Evolutionary conservation across 2,888 invertebrate genomes (phyloP), one percentile per base, ranked within the genome.

Genomic region (Exephanes ischioxanthus): DNA sequence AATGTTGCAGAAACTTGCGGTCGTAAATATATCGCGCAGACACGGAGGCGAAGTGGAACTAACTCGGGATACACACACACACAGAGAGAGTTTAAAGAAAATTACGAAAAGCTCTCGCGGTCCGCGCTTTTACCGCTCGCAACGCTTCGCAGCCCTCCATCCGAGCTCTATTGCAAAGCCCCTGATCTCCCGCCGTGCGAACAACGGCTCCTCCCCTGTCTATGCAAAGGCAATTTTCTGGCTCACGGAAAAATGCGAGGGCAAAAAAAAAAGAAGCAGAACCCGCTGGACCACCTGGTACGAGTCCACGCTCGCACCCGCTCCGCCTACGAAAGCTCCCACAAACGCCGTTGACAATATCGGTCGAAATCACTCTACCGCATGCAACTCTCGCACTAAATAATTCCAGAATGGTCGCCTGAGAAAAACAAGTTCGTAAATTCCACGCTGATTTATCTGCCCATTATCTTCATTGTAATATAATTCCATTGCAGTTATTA

Each of bases 191-290:
- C 45, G 61, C 58, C n/a, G 61, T 7, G 22, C 45, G 72, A 79
- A 58, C 70, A 68, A 78, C 55, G 37, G 53, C 77, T 58, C 67
- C 71, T 80, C 83, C 86, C 63, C 80, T 83, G 83, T 87, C 86
- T 89, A 88, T 87, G 87, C 87, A 86, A 87, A 89, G 82, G 86
- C 84, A 87, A 89, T 89, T 88, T 89, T 87, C 86, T 67, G 84
- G 83, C 80, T 85, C 83, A 70, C 61, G 80, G 83, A 87, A 88
- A 87, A 87, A 85, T 85, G 81, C 77, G 72, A 83, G 77, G 73
- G 33, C 83, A 70, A 72, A 85, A 85, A 83, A 76, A 72, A 68
- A 83, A 76, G 68, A 68, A 61, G 67, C 26, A 33, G 6, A 33
- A 63, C 37, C 14, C 26, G 14, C 19, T 53, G 67, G 66, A 68